Evolutionary conservation across 2,888 invertebrate species (phyloP).

Genomic region (Elysia crispata): DNA sequence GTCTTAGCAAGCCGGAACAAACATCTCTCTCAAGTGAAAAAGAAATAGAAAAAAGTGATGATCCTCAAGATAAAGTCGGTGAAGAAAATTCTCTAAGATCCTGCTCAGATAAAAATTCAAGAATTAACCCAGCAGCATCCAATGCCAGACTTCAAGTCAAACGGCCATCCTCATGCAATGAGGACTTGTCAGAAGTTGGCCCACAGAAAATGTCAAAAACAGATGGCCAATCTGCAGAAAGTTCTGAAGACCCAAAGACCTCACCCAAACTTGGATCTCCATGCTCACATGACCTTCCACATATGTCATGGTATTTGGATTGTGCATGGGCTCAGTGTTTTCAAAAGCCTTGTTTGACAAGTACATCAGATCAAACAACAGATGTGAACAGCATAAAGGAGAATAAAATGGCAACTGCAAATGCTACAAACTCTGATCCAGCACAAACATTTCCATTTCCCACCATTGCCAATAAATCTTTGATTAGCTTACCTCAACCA

Average conservation of each 20-base stretch:
- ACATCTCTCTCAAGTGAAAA: background rate
- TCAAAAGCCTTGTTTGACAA: constrained; percentile 3
- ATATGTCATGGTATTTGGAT: constrained; percentile 1
- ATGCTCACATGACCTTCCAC: too few species aligned
- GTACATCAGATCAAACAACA: background rate
- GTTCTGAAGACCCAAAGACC: too few species aligned
- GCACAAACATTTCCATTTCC: constrained; percentile 61
- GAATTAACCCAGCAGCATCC: too few species aligned
- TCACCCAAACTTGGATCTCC: too few species aligned
- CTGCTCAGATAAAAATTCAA: too few species aligned
- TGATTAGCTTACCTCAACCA: constrained; percentile 19
- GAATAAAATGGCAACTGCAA: background rate
- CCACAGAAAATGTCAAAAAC: too few species aligned
- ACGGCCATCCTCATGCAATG: too few species aligned
- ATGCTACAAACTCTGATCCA: constrained; percentile 49
- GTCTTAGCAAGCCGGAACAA: constrained; percentile 2
- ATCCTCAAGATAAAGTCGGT: background rate
- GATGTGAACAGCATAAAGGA: background rate
- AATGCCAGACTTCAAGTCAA: too few species aligned
- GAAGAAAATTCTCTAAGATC: constrained; percentile 5
- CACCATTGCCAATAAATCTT: constrained; percentile 55
- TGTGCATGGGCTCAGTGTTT: constrained; percentile 31
- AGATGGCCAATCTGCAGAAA: too few species aligned
- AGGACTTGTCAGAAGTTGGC: too few species aligned
- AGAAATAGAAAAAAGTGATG: background rate